Percentiles rank a stretch among this genome's conserved stretches.
phyloP scores from a whole-genome alignment of 2,888 invertebrate species.

The Axea sp. region DNA sequence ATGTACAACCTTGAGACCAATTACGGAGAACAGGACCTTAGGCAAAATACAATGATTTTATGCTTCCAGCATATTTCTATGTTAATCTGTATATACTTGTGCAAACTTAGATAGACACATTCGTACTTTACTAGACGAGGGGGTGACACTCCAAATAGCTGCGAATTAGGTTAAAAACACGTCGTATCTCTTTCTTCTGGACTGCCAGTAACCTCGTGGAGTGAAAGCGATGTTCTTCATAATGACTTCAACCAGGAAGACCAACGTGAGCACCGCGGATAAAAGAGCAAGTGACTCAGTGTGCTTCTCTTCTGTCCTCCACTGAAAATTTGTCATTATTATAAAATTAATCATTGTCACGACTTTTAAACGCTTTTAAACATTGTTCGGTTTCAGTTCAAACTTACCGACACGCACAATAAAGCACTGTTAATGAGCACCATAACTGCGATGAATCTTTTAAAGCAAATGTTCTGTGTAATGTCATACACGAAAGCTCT shows the following conservation, averaged over 20 bases:
- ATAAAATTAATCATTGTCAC: too few species aligned
- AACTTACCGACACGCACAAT: slow-evolving; percentile 91
- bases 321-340: slow-evolving; percentile 82
- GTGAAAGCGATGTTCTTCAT: slow-evolving; percentile 99
- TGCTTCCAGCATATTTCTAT: too few species aligned
- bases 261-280: slow-evolving; percentile 92
- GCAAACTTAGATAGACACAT: too few species aligned
- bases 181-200: slow-evolving; percentile 97
- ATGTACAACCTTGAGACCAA: too few species aligned
- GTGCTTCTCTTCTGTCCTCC: slow-evolving; percentile 90
- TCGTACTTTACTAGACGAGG: too few species aligned
- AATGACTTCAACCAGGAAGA: slow-evolving; percentile 97
- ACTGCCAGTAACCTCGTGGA: slow-evolving; percentile 98
- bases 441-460: slow-evolving; percentile 94
- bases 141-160: slow-evolving; percentile 97
- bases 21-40: too few species aligned
- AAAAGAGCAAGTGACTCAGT: slow-evolving; percentile 91
- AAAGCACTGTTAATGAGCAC: slow-evolving; percentile 96
- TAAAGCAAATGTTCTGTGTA: slow-evolving; percentile 97
- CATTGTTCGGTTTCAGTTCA: too few species aligned
- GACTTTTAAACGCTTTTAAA: too few species aligned
- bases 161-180: slow-evolving; percentile 97
- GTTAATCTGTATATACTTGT: too few species aligned
- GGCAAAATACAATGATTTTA: too few species aligned
- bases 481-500: slow-evolving; percentile 98